Evolutionary conservation across 2,113 vertebrate species (phyloP).

Genomic region (Gnathonemus longibarbis): DNA sequence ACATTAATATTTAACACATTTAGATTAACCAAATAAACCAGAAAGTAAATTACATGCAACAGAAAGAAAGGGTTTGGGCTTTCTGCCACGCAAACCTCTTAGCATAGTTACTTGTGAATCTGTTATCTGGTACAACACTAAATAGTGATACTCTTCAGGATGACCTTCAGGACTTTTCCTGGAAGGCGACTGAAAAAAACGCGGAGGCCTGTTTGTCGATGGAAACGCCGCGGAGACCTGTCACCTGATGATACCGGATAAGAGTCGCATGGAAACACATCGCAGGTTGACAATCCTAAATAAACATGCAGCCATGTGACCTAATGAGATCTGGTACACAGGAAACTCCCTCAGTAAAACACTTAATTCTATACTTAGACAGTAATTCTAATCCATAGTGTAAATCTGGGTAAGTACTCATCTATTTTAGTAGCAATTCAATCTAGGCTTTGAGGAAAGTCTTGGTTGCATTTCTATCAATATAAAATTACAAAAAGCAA

Average conservation of each 20-base stretch:
- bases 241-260: neutral
- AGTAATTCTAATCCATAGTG: neutral
- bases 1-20: neutral
- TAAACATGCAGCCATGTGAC: neutral
- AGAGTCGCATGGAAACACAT: neutral
- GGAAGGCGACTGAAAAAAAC: neutral
- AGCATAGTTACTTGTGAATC: neutral
- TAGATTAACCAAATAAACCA: neutral
- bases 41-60: neutral
- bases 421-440: constrained; percentile 2
- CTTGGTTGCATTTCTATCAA: neutral
- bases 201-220: neutral
- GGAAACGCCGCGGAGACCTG: neutral
- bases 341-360: neutral
- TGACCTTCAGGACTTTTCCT: neutral
- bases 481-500: neutral
- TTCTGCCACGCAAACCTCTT: neutral
- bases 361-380: neutral
- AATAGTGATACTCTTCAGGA: neutral
- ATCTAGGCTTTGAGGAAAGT: neutral
- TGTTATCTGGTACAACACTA: neutral
- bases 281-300: neutral
- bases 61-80: neutral
- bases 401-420: neutral
- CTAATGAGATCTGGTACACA: neutral